phyloP scores from a whole-genome alignment of 2,797 vertebrate genomes.

The Alcedo quadribrachys region DNA sequence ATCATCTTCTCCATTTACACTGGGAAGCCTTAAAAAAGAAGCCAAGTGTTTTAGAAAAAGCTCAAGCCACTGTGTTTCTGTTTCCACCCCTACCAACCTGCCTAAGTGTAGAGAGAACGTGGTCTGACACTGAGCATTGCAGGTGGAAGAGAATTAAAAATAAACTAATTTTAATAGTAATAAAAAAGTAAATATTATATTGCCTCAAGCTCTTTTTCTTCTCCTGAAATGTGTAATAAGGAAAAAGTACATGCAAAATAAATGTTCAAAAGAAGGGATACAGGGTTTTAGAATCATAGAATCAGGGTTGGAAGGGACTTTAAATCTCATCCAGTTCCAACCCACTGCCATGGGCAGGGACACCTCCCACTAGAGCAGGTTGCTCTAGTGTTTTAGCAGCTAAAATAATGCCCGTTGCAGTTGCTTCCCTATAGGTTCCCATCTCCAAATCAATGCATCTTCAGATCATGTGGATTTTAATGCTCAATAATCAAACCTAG shows the following conservation, averaged over 20 bases:
- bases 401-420: background rate
- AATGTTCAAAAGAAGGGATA: background rate
- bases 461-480: background rate
- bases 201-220: conserved; percentile 24
- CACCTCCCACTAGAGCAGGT: no score
- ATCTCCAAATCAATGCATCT: background rate
- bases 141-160: conserved; percentile 51
- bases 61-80: background rate
- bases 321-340: no score
- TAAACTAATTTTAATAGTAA: background rate
- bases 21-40: background rate
- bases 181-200: conserved; percentile 3
- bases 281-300: background rate
- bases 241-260: conserved; percentile 30
- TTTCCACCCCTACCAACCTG: background rate
- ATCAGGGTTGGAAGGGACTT: no score
- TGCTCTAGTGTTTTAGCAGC: background rate
- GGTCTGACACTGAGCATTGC: conserved; percentile 13
- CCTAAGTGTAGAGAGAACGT: background rate
- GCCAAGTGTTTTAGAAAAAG: background rate
- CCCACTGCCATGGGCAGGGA: no score
- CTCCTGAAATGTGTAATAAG: background rate
- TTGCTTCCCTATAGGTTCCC: background rate
- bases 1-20: background rate
- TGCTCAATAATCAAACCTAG: background rate